Evolutionary conservation across 2,888 invertebrate genomes (phyloP), one percentile per base, ranked within the genome.

Genomic region (Thecophora atra): DNA sequence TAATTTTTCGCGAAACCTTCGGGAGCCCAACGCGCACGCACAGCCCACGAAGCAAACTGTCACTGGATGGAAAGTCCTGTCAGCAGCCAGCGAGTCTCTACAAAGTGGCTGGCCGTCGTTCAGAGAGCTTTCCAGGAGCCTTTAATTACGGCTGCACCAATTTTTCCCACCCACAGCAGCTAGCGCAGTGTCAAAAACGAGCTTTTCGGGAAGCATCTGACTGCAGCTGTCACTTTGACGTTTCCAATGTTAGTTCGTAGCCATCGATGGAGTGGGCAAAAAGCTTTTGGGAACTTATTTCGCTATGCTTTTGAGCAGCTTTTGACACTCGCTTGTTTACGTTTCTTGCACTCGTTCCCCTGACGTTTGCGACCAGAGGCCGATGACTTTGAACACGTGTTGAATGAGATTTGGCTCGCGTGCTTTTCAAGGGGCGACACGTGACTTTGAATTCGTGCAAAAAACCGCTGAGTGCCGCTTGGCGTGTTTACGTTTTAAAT

Each of bases 401-500:
- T 54, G 42, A 15, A 21, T 28, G 54, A 30, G 24, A 2, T n/a
- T 30, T 47, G 51, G 58, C 42, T 64, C 28, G 58, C 66, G 37
- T 71, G 42, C 24, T 58, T 54, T 71, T 65, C 51, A 65, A 63
- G 65, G 62, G 56, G 21, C 47, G 69, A 72, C 74, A 75, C 75
- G 75, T 75, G 75, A 75, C 75, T 73, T 74, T 74, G 71, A 74
- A 75, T 66, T 51, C 24, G 47, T 52, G 47, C 44, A 70, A 52
- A 30, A 30, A 8, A 21, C 17, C 28, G 75, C 75, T 77, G 80
- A 80, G 79, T 79, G 77, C 73, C 74, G 72, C 75, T 77, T 81
- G 78, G 79, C 80, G 77, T 81, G 79, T 76, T 80, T 77, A 75
- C 74, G 76, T 75, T 74, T 60, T 70, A 28, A 30, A 24, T 21